Conservation (phyloP, 2,113 vertebrate genomes). For the Crotalus horridus region DNA sequence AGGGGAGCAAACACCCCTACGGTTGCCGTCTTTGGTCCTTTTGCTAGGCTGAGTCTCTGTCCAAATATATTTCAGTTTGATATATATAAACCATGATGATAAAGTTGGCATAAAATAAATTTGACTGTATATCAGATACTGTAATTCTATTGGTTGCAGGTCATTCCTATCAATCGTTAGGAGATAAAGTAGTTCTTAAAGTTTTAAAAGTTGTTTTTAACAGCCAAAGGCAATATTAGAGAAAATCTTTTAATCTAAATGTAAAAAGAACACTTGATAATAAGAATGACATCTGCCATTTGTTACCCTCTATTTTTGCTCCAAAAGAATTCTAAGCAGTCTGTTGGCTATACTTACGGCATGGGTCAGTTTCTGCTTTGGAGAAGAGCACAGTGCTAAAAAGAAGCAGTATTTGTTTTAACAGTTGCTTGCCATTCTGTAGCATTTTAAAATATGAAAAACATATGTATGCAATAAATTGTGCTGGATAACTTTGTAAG, state of each 20-base stretch:
- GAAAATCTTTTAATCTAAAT: slow-evolving; percentile 44
- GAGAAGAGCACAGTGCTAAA: neutral
- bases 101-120: slow-evolving; percentile 36
- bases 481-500: neutral
- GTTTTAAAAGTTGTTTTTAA: slow-evolving; percentile 24
- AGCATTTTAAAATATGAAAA: neutral
- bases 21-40: slow-evolving; percentile 27
- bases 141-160: slow-evolving; percentile 23
- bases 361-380: slow-evolving; percentile 50
- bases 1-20: slow-evolving; percentile 10
- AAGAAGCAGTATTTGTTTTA: slow-evolving; percentile 55
- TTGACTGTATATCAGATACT: neutral
- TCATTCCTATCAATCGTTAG: slow-evolving; percentile 7
- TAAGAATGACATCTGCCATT: slow-evolving; percentile 62
- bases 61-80: slow-evolving; percentile 7
- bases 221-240: slow-evolving; percentile 16
- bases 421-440: slow-evolving; percentile 51
- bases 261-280: slow-evolving; percentile 48
- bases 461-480: neutral
- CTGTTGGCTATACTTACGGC: slow-evolving; percentile 29
- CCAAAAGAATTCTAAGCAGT: slow-evolving; percentile 57
- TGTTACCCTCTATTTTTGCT: slow-evolving; percentile 63
- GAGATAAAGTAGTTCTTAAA: slow-evolving; percentile 11
- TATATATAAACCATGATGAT: slow-evolving; percentile 25
- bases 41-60: neutral